Base-by-base conservation (phyloP, 2,113 vertebrate species). In the Mastomys natalensis region DNA sequence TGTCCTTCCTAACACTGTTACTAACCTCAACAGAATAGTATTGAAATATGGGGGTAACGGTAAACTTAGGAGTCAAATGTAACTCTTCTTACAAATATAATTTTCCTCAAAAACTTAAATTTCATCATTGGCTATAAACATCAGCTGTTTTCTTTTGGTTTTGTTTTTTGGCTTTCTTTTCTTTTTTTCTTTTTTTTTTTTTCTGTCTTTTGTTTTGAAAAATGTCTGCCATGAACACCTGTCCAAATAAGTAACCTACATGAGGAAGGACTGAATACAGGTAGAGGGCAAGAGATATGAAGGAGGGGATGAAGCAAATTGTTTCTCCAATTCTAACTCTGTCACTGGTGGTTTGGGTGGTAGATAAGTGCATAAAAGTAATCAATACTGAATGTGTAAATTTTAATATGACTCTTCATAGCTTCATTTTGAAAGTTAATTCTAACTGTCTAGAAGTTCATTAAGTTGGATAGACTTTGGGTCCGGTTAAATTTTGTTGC, bases 101-200 rank as follows among this genome's bases (percentile, higher is more conserved):
- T 80, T 93, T 92, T 70, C 5, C 29, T 85, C 37, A 3, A 94
- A 95, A 45, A 51, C 66, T 92, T 81, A 60, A 26, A 76, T 66
- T 37, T 92, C 40, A 13, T 66, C 74, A 87, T 19, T 76, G 73
- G 45, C 58, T 88, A 92, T 24, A 77, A 80, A 51, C 8, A 7
- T 72, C 70, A 76, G 21, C 37, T 60, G 16, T 88, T 95, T 66
- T 40, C 62, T 15, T 77, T 89, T 73, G 24, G 8, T 43, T 73
- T 43, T 31, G 16, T 58, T 12, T 60, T 81, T n/a, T 24, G 17
- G 9, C 10, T 66, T 66, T 66, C 62, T 31, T 66, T 66, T 12
- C 62, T 31, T 66, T 66, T 64, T 74, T n/a, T 73, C 8, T 21
- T 2, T 21, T 22, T 21, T n/a, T 37, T n/a, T 24, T 34, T 72